phyloP scores from a whole-genome alignment of 2,888 invertebrate species.

The Buathra laborator region DNA sequence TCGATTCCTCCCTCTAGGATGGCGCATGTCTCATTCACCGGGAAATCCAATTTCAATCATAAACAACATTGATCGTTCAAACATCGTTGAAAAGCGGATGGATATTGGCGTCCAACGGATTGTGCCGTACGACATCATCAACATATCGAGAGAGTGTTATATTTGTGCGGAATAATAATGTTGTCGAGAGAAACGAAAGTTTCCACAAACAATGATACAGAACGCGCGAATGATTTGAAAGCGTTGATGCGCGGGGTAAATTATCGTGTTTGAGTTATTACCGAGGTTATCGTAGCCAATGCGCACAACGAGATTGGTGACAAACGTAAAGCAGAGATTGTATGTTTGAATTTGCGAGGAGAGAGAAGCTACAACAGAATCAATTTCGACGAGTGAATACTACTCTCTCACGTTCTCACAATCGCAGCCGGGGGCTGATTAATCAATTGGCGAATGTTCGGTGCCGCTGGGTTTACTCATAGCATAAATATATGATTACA shows the following conservation, averaged over 20 bases:
- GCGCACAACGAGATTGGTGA: background rate
- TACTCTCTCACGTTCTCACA: constrained; percentile 26
- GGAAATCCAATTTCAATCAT: constrained; percentile 57
- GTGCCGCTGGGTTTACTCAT: constrained; percentile 33
- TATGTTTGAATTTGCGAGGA: constrained; percentile 3
- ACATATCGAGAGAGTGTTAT: background rate
- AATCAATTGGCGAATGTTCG: constrained; percentile 52
- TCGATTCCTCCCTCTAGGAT: background rate
- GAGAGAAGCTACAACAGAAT: constrained; percentile 12
- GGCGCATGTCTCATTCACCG: background rate
- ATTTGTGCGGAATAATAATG: constrained; percentile 7
- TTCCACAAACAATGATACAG: constrained; percentile 4
- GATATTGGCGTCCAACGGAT: constrained; percentile 16
- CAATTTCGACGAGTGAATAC: constrained; percentile 36
- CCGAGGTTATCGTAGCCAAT: background rate
- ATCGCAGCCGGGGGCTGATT: constrained; percentile 33
- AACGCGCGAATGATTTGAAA: background rate
- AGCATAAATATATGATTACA: constrained; percentile 63
- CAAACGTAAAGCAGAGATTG: background rate
- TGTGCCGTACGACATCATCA: background rate
- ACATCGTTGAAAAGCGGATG: constrained; percentile 40
- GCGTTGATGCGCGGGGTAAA: background rate
- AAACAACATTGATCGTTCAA: constrained; percentile 59
- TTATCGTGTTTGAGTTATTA: background rate
- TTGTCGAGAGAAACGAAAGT: background rate